Conservation (phyloP, 2,797 vertebrate species). For the Tenualosa thibaudeaui region DNA sequence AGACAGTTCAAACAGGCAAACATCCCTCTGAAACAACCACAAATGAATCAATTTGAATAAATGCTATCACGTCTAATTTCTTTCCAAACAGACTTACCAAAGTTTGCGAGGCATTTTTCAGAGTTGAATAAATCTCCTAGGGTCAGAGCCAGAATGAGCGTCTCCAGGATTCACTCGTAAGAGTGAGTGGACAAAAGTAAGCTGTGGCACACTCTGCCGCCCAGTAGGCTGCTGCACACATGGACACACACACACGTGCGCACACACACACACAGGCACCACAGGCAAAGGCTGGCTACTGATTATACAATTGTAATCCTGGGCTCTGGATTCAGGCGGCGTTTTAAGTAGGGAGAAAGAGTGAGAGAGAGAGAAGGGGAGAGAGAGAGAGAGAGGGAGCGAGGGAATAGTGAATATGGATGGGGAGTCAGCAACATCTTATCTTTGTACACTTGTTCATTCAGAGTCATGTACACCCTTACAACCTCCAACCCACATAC, state of each 20-base stretch:
- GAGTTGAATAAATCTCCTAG: neutral
- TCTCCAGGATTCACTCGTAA: conserved; percentile 34
- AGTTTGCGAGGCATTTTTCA: conserved; percentile 51
- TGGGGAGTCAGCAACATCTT: conserved; percentile 25
- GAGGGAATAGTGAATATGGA: neutral
- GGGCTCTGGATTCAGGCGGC: conserved; percentile 38
- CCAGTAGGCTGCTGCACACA: neutral
- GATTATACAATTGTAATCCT: conserved; percentile 49
- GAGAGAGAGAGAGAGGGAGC: neutral
- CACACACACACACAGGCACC: conserved; percentile 16
- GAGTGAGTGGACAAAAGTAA: conserved; percentile 29
- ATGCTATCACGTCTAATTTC: neutral
- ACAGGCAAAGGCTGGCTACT: conserved; percentile 34
- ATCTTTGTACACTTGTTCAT: conserved; percentile 10
- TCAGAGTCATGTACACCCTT: neutral
- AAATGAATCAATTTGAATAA: neutral
- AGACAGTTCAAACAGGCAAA: neutral
- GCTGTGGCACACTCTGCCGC: conserved; percentile 13
- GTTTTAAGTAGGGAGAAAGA: conserved; percentile 27
- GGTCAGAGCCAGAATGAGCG: conserved; percentile 23
- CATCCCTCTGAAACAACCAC: neutral
- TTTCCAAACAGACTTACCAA: conserved; percentile 45
- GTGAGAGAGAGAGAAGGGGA: neutral
- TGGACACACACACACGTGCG: neutral
- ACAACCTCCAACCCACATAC: conserved; percentile 28